A percentile compares a stretch with the other conserved stretches of the same genome.
These are phyloP conservation scores for Suricata suricatta DNA, from an alignment of 2,113 vertebrate genomes.

Conservation along the genomic window DNA sequence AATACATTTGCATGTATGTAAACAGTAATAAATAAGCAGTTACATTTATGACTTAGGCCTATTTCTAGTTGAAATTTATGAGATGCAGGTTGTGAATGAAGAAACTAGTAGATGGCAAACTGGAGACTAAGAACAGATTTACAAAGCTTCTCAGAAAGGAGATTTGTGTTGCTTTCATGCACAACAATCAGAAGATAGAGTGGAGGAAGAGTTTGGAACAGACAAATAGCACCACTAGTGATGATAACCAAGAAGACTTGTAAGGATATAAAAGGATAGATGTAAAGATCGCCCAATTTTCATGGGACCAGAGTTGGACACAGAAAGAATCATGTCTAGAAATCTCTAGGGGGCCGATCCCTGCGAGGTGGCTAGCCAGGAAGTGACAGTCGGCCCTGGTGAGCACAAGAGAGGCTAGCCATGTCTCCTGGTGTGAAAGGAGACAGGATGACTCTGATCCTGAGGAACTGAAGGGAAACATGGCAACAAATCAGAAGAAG, in stretches of 20 bases:
- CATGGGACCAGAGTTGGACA: neutral
- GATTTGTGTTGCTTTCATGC: neutral
- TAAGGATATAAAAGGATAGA: neutral
- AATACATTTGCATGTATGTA: neutral
- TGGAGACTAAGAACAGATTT: neutral
- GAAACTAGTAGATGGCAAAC: neutral
- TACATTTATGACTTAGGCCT: neutral
- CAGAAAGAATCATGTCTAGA: neutral
- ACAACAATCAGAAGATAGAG: neutral
- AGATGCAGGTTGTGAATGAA: neutral
- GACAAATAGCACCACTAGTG: neutral
- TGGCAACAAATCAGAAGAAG: neutral
- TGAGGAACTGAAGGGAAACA: neutral
- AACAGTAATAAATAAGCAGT: neutral
- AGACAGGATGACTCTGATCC: neutral
- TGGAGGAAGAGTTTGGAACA: neutral
- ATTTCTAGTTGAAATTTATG: neutral
- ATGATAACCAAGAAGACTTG: neutral
- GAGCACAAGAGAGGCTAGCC: neutral
- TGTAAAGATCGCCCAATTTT: neutral
- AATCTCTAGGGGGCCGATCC: too few relatives aligned
- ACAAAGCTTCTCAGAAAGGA: neutral
- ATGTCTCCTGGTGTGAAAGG: neutral
- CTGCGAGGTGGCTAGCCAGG: neutral
- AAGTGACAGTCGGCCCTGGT: neutral